phyloP scores from a whole-genome alignment of 1,140 invertebrate genomes.

The Drosophila malerkotliana region DNA sequence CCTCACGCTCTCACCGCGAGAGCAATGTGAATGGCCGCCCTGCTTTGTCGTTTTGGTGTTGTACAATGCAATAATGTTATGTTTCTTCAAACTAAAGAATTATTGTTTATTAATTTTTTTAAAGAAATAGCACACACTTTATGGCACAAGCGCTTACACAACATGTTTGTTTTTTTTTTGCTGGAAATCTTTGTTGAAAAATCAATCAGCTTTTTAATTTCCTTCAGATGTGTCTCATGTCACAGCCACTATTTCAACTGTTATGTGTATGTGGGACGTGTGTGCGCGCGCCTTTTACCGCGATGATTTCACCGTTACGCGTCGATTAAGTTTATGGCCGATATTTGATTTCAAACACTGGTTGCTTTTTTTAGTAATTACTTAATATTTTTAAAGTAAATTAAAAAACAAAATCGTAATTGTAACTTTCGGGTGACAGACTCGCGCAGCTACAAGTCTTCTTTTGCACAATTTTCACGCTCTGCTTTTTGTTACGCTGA shows the following conservation, averaged over 20 bases:
- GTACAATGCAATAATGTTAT: conserved; percentile 51
- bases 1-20: background rate
- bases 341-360: background rate
- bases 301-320: conserved; percentile 27
- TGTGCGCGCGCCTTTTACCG: conserved; percentile 35
- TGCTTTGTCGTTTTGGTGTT: conserved; percentile 44
- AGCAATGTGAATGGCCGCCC: conserved; percentile 56
- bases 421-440: conserved; percentile 32
- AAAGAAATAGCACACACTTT: background rate
- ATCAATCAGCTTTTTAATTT: background rate
- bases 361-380: background rate
- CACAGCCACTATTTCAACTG: conserved; percentile 2
- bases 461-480: conserved; percentile 76
- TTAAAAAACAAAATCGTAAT: conserved; percentile 37
- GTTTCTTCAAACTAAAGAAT: conserved; percentile 41
- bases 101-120: conserved; percentile 4
- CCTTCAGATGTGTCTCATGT: conserved; percentile 13
- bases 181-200: background rate
- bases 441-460: conserved; percentile 76
- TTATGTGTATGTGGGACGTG: conserved; percentile 23
- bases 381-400: conserved; percentile 45
- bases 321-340: background rate
- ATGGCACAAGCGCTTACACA: background rate
- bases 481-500: conserved; percentile 67
- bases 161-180: background rate